Base-by-base conservation (phyloP, 2,888 invertebrate species). In the Agriopis marginaria region DNA sequence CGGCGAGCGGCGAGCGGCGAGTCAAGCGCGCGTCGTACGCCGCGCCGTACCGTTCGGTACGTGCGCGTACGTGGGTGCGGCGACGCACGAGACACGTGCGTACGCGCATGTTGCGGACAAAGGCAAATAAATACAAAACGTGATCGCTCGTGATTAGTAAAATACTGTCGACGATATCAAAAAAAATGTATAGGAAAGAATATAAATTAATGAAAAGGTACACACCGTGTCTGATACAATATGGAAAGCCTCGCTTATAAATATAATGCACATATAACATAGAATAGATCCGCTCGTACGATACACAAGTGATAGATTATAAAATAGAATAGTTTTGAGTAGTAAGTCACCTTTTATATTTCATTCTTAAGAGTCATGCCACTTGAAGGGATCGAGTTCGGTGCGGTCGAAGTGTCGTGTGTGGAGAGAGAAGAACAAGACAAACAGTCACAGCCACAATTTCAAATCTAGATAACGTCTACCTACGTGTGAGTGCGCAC, bases 311-410 rank as follows among this genome's bases (percentile, higher is more conserved):
- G 88, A 89, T 85, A 89, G 83, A 85, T 80, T 80, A 84, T 80
- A 83, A 83, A 83, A 86, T 86, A 94, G 94, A 89, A 89, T 92
- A 95, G 95, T 95, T 96, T 96, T 95, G 95, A 95, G 96, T 96
- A 96, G 96, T 96, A 96, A 95, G 96, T 96, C 96, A 96, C 96
- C 96, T 95, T 95, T 94, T 86, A 71, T 78, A 82, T 82, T 81
- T 78, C 82, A 67, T 74, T 63, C 85, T 84, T 86, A 88, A 83
- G 79, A 86, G 84, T 85, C 93, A 93, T 93, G 93, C 92, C 68
- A 68, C 61, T 71, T 55, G 63, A 71, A 62, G 77, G 75, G 73
- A 68, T 66, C 60, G 32, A 61, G 60, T 45, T 59, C 59, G 72
- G 78, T 75, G 82, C 77, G 78, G 59, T 70, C 72, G 68, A 71